A percentile compares a stretch with the other conserved stretches of the same genome.
Evolutionary conservation across 2,797 vertebrate genomes (phyloP).

Genomic region (Myotis planiceps): DNA sequence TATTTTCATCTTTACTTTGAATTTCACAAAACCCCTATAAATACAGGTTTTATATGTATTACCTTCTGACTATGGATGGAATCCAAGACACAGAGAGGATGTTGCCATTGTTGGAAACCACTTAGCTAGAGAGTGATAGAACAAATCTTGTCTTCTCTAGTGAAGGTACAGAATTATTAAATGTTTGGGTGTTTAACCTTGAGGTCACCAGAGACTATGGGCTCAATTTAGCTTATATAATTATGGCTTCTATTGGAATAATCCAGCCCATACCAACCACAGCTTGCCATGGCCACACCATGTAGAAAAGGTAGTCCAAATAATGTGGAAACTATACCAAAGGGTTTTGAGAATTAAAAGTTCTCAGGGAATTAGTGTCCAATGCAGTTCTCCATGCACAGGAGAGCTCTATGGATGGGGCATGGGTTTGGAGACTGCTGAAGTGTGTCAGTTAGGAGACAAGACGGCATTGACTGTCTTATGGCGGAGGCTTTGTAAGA

Average conservation of each 20-base stretch:
- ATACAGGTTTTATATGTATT: neutral
- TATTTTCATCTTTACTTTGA: neutral
- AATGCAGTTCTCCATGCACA: neutral
- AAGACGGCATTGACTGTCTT: neutral
- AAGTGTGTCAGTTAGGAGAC: neutral
- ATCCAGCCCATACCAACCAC: neutral
- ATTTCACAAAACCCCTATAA: neutral
- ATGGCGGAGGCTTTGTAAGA: neutral
- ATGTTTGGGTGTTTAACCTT: neutral
- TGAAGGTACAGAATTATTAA: neutral
- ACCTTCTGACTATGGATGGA: neutral
- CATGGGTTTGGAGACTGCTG: neutral
- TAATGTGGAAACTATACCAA: neutral
- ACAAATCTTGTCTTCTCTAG: neutral
- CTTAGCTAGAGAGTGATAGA: neutral
- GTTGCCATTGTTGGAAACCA: neutral
- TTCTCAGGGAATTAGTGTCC: neutral
- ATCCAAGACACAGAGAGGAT: neutral
- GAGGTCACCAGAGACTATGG: neutral
- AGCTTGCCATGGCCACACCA: neutral
- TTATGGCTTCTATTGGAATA: neutral
- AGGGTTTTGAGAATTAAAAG: neutral
- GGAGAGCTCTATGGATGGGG: neutral
- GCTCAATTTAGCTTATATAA: neutral
- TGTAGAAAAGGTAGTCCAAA: neutral